Conservation (phyloP, 2,888 invertebrate species). For the Lasioglossum figueresi region DNA sequence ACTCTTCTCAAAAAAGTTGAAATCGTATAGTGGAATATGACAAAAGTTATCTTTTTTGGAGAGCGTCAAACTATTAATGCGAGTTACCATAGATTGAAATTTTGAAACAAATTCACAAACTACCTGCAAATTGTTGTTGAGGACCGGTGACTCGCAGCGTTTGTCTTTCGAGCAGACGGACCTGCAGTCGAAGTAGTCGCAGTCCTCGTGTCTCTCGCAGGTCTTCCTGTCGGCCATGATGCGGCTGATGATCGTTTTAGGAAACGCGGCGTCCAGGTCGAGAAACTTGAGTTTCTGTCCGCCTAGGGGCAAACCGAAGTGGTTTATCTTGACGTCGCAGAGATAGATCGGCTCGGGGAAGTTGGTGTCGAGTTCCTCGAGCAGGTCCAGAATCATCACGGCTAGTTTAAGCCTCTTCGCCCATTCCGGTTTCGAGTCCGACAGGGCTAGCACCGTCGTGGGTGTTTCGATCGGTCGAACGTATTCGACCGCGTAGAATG, state of each 20-base stretch:
- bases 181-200: slow-evolving; percentile 88
- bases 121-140: slow-evolving; percentile 87
- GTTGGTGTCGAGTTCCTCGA: slow-evolving; percentile 86
- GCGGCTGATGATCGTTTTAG: slow-evolving; percentile 85
- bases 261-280: slow-evolving; percentile 88
- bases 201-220: slow-evolving; percentile 87
- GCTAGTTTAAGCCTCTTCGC: slow-evolving; percentile 85
- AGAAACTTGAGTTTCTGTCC: slow-evolving; percentile 86
- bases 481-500: slow-evolving; percentile 88
- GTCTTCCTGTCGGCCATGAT: slow-evolving; percentile 84
- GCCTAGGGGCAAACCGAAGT: slow-evolving; percentile 87
- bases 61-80: no score
- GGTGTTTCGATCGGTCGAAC: slow-evolving; percentile 86
- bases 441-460: slow-evolving; percentile 85
- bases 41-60: no score
- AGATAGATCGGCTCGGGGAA: slow-evolving; percentile 87
- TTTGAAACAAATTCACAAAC: background rate
- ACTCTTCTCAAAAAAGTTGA: no score
- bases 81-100: background rate
- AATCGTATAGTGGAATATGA: no score
- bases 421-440: slow-evolving; percentile 86
- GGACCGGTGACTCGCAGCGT: slow-evolving; percentile 86
- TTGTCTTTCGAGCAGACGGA: slow-evolving; percentile 86
- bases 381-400: slow-evolving; percentile 87
- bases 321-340: slow-evolving; percentile 89